These are phyloP conservation scores for Euphonia xanthogaster DNA, from an alignment of 2,797 vertebrate species.

Conservation along the genomic window DNA sequence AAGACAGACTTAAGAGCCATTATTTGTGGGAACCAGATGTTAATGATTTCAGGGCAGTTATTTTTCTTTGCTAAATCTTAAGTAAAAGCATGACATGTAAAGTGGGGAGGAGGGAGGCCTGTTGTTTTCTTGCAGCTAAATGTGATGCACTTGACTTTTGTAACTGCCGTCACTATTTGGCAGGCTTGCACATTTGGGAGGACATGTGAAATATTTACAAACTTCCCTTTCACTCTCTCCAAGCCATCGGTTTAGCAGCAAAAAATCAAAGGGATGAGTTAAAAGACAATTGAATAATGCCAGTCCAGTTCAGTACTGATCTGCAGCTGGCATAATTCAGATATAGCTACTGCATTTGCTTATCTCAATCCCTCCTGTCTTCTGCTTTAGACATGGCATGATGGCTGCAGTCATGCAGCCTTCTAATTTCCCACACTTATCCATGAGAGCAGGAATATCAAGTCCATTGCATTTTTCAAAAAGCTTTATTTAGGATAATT, in stretches of 20 bases:
- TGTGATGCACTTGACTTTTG: neutral
- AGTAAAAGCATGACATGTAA: neutral
- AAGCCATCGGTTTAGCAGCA: neutral
- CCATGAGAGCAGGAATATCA: neutral
- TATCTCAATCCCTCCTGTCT: neutral
- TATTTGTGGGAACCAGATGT: neutral
- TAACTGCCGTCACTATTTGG: neutral
- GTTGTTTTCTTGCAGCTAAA: neutral
- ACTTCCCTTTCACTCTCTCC: neutral
- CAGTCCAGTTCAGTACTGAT: neutral
- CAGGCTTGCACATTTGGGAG: neutral
- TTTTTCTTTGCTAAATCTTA: neutral
- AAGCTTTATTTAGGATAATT: constrained; percentile 41
- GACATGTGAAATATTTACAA: neutral
- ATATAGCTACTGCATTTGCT: neutral
- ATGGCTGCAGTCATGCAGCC: neutral
- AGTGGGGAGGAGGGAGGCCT: neutral
- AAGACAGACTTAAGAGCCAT: neutral
- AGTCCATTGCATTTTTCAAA: neutral
- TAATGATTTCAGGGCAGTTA: neutral
- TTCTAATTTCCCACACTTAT: neutral
- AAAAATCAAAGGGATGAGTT: neutral
- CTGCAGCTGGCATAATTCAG: neutral
- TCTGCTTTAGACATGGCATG: neutral
- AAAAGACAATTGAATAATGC: neutral